These are phyloP conservation scores for Cromileptes altivelis DNA, from an alignment of 2,113 vertebrate genomes.

Conservation along the genomic window DNA sequence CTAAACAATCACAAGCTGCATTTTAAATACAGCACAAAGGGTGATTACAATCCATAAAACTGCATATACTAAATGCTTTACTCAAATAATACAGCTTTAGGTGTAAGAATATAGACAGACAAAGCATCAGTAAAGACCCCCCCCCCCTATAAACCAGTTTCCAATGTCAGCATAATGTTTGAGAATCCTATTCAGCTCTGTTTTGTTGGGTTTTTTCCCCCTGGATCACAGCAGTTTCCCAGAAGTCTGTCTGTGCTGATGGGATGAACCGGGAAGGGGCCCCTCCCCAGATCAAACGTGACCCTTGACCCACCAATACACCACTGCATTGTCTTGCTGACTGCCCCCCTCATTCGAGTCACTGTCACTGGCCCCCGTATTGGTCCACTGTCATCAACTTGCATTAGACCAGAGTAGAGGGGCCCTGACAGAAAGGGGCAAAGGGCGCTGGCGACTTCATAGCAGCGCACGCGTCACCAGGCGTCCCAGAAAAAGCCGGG, in stretches of 20 bases:
- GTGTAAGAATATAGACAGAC: background rate
- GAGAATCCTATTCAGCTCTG: conserved; percentile 39
- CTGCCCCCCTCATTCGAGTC: conserved; percentile 59
- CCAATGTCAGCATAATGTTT: conserved; percentile 25
- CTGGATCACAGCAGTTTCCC: conserved; percentile 71
- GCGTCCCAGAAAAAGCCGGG: conserved; percentile 42
- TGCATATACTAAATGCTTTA: background rate
- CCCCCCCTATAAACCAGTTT: background rate
- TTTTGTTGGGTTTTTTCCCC: conserved; percentile 22
- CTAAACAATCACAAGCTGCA: background rate
- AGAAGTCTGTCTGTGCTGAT: conserved; percentile 72
- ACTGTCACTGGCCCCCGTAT: conserved; percentile 67
- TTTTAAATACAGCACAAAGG: background rate
- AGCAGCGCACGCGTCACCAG: conserved; percentile 35
- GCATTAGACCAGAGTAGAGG: conserved; percentile 55
- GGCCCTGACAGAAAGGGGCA: conserved; percentile 41
- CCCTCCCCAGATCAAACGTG: conserved; percentile 77
- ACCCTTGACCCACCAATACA: conserved; percentile 72
- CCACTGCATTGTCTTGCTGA: conserved; percentile 72
- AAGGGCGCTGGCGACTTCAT: conserved; percentile 54
- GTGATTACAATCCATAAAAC: background rate
- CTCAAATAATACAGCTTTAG: conserved; percentile 1
- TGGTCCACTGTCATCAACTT: conserved; percentile 68
- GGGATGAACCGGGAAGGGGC: conserved; percentile 64
- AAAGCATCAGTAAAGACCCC: conserved; percentile 1